phyloP scores from a whole-genome alignment of 2,113 vertebrate species.

The Percopsis transmontana region DNA sequence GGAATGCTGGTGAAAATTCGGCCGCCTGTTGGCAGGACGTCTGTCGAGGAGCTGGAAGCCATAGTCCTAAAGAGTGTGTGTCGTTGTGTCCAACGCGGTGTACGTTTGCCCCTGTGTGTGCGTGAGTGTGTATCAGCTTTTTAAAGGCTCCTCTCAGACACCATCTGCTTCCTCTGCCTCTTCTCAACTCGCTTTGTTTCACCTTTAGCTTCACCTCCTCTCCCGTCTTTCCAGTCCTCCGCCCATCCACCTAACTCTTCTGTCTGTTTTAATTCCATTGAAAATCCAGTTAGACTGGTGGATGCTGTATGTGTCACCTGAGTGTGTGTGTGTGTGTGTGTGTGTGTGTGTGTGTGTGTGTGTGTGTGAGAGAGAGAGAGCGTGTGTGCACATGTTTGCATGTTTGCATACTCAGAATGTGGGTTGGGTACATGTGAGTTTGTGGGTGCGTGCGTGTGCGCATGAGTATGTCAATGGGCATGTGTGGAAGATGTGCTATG shows the following conservation, averaged over 20 bases:
- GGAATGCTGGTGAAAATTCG: conserved; percentile 70
- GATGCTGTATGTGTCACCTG: conserved; percentile 34
- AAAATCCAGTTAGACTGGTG: conserved; percentile 48
- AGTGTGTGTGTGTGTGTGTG: background rate
- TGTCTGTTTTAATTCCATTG: conserved; percentile 4
- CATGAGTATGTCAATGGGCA: too few species aligned
- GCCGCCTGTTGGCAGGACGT: conserved; percentile 63
- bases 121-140: conserved; percentile 32
- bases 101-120: conserved; percentile 1
- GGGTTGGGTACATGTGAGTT: too few species aligned
- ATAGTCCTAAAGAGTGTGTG: conserved; percentile 56
- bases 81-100: background rate
- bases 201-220: conserved; percentile 10
- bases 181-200: conserved; percentile 34
- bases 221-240: background rate
- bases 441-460: conserved; percentile 10
- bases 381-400: background rate
- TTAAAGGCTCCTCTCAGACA: conserved; percentile 36
- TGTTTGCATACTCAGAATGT: too few species aligned
- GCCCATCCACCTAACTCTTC: background rate
- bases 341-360: background rate
- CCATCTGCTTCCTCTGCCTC: conserved; percentile 30
- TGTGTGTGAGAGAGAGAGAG: conserved; percentile 2
- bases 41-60: conserved; percentile 59
- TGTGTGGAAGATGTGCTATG: too few species aligned